These are phyloP conservation scores for Todiramphus chloris DNA, from an alignment of 2,113 vertebrate genomes.

Conservation along the genomic window DNA sequence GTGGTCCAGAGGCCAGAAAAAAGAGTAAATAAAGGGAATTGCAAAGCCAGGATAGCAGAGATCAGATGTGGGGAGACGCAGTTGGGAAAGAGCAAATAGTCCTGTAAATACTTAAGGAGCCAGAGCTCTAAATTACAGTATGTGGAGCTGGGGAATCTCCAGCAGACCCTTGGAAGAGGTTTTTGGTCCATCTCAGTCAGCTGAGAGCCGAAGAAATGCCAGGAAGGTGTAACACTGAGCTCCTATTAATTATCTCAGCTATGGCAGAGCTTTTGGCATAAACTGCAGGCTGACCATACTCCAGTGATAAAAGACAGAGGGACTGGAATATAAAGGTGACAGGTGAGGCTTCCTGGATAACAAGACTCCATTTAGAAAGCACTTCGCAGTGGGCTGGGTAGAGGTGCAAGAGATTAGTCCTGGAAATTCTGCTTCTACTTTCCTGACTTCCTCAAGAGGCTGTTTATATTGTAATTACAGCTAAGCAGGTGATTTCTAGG, in stretches of 20 bases:
- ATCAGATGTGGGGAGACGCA: background rate
- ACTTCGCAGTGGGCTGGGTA: background rate
- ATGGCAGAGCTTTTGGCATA: conserved; percentile 1
- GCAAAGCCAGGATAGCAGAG: background rate
- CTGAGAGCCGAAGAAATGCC: conserved; percentile 13
- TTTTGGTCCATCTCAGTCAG: background rate
- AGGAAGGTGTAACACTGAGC: background rate
- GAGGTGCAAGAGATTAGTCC: background rate
- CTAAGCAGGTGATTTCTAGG: conserved; percentile 60
- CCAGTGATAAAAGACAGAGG: conserved; percentile 41
- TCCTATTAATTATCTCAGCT: conserved; percentile 30
- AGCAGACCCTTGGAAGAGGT: background rate
- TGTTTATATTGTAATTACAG: conserved; percentile 33
- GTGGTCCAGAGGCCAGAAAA: background rate
- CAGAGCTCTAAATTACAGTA: background rate
- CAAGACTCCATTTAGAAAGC: background rate
- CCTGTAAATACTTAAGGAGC: background rate
- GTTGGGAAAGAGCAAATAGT: background rate
- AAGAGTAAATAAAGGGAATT: background rate
- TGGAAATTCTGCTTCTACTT: conserved; percentile 1
- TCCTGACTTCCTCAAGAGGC: conserved; percentile 23
- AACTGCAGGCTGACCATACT: conserved; percentile 20
- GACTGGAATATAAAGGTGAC: background rate
- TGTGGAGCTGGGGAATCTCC: background rate
- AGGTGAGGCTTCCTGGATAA: background rate